Evolutionary conservation across 2,113 vertebrate species (phyloP).

Genomic region (Carollia perspicillata): DNA sequence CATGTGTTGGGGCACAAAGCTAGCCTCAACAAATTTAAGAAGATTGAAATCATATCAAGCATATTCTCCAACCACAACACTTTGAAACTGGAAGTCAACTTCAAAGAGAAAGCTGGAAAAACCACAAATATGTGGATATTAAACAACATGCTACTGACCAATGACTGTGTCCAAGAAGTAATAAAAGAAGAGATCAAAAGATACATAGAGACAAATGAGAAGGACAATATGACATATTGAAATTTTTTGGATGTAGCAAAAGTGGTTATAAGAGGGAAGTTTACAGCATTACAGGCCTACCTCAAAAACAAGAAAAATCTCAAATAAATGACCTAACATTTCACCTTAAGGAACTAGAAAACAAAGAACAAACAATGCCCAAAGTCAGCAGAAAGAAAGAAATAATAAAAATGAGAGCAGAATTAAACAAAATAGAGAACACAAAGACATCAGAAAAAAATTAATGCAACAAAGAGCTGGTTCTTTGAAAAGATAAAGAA

Average conservation of each 20-base stretch:
- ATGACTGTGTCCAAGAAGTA: neutral
- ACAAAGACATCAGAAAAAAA: neutral
- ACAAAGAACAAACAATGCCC: neutral
- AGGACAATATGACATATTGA: neutral
- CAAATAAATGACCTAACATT: neutral
- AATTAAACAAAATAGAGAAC: neutral
- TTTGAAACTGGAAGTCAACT: neutral
- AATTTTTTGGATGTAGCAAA: neutral
- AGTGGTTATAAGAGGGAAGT: neutral
- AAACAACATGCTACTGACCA: neutral
- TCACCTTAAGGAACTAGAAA: neutral
- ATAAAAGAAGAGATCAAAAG: neutral
- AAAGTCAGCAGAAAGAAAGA: neutral
- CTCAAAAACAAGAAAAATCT: neutral
- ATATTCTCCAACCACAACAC: neutral
- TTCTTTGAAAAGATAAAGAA: neutral
- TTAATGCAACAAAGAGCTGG: neutral
- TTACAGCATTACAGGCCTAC: neutral
- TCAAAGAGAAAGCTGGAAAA: neutral
- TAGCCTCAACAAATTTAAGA: neutral
- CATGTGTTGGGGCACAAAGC: neutral
- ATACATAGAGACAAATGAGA: neutral
- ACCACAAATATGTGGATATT: neutral
- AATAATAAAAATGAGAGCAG: neutral
- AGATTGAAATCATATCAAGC: neutral